Evolutionary conservation across 2,888 invertebrate genomes (phyloP).

Genomic region (Microctonus aethiopoides): DNA sequence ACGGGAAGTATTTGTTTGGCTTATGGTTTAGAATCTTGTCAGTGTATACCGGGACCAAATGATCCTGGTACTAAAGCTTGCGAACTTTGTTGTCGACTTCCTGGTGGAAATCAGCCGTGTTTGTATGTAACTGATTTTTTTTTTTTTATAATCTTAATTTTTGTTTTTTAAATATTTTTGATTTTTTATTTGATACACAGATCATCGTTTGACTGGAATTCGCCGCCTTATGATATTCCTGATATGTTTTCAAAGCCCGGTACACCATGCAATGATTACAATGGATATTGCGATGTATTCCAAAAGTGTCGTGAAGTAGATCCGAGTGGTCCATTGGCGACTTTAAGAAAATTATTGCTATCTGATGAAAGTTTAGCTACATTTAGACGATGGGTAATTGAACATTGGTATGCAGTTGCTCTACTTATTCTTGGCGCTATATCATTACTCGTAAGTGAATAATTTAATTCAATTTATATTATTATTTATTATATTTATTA

Average conservation of each 20-base stretch:
- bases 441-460: constrained; percentile 80
- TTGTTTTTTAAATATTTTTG: constrained; percentile 22
- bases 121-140: constrained; percentile 66
- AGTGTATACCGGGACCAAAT: constrained; percentile 83
- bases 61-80: constrained; percentile 89
- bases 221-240: constrained; percentile 88
- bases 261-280: constrained; percentile 93
- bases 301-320: constrained; percentile 90
- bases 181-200: constrained; percentile 55
- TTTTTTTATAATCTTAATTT: neutral
- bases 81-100: constrained; percentile 90
- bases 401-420: constrained; percentile 92
- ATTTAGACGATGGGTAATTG: constrained; percentile 86
- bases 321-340: constrained; percentile 92
- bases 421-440: constrained; percentile 80
- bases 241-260: constrained; percentile 94
- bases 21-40: constrained; percentile 95
- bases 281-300: constrained; percentile 82
- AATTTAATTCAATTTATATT: neutral
- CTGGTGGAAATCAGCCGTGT: constrained; percentile 85
- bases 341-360: constrained; percentile 84
- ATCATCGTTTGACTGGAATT: constrained; percentile 92
- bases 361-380: constrained; percentile 92
- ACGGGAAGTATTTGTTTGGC: constrained; percentile 98
- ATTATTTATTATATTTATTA: neutral